Evolutionary conservation across 2,797 vertebrate genomes (phyloP).

Genomic region (Macropus fuliginosus): DNA sequence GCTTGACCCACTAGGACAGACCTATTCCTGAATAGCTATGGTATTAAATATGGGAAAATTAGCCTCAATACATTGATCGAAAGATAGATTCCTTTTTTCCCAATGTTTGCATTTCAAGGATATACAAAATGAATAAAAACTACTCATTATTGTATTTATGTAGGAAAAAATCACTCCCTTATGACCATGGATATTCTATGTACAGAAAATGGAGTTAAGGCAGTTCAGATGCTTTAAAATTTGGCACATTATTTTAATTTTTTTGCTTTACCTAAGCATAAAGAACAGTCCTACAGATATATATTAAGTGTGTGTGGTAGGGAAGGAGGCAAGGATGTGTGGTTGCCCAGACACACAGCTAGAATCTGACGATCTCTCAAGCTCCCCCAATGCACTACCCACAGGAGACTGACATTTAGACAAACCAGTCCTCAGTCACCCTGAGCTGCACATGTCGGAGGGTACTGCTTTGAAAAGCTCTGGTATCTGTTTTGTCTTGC

Average conservation of each 20-base stretch:
- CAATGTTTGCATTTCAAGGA: not conserved
- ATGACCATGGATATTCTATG: not conserved
- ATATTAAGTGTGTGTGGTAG: accelerated
- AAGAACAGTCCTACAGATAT: not conserved
- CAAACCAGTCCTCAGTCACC: slow-evolving; percentile 61
- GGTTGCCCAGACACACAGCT: slow-evolving; percentile 51
- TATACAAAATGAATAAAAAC: not conserved
- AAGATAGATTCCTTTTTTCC: not conserved
- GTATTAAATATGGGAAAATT: not conserved
- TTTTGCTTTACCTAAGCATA: not conserved
- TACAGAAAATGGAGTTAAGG: not conserved
- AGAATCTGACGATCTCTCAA: not conserved
- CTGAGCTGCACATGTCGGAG: not conserved
- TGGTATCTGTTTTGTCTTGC: slow-evolving; percentile 82
- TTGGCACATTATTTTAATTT: not conserved
- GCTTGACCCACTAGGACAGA: not conserved
- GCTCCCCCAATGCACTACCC: slow-evolving; percentile 27
- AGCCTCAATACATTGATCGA: not conserved
- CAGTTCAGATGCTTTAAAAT: not conserved
- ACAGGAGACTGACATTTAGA: slow-evolving; percentile 66
- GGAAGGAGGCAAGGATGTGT: not conserved
- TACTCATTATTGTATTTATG: not conserved
- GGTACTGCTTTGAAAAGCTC: slow-evolving; percentile 58
- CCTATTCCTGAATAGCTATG: not conserved
- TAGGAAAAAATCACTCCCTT: not conserved